phyloP scores from a whole-genome alignment of 53 echinoderm and acorn worm genomes.

The Zoroaster sp. region DNA sequence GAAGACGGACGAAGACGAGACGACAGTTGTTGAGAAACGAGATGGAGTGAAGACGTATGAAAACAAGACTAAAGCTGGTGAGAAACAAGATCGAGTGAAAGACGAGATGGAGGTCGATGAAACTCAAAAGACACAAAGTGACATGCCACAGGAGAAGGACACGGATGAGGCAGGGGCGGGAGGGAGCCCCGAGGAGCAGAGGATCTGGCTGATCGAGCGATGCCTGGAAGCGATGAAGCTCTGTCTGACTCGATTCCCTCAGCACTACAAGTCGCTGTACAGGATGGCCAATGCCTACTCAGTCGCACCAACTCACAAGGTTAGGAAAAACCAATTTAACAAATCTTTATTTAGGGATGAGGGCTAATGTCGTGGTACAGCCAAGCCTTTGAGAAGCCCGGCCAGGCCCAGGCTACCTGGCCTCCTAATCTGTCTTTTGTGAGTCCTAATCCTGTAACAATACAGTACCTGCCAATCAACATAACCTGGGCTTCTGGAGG shows the following conservation, averaged over 20 bases:
- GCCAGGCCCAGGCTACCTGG: no score
- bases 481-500: no score
- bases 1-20: not conserved
- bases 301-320: conserved; percentile 67
- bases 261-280: conserved; percentile 95
- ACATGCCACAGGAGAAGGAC: no score
- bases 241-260: conserved; percentile 87
- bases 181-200: conserved; percentile 27
- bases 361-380: no score
- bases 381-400: no score
- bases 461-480: no score
- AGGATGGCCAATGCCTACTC: conserved; percentile 78
- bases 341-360: no score
- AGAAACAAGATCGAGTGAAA: not conserved
- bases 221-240: conserved; percentile 80
- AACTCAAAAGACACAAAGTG: not conserved
- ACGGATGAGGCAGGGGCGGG: not conserved
- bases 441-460: no score
- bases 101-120: not conserved
- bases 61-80: not conserved
- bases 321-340: conserved; percentile 21
- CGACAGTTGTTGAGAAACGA: not conserved
- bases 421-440: no score
- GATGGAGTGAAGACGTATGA: not conserved
- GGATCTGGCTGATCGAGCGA: conserved; percentile 28